A percentile compares a stretch with the other conserved stretches of the same genome.
Evolutionary conservation across 2,113 vertebrate species (phyloP).

Genomic region (Stercorarius parasiticus): DNA sequence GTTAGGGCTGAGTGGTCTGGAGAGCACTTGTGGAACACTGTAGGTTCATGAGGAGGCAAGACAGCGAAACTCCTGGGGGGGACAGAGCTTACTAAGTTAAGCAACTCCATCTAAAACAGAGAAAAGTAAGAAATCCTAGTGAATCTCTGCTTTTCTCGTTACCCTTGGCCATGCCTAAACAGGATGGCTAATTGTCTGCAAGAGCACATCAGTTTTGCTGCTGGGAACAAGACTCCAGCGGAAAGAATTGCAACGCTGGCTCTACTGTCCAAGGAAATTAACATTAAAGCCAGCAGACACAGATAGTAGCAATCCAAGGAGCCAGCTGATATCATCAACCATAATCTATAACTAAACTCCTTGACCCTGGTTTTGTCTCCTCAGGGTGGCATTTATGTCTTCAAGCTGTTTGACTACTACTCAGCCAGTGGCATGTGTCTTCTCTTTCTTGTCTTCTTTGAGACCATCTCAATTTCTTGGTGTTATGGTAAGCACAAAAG

Average conservation of each 20-base stretch:
- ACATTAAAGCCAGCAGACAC: neutral
- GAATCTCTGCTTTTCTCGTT: neutral
- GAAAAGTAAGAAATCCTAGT: neutral
- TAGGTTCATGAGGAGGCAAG: neutral
- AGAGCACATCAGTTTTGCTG: neutral
- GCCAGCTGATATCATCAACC: fast-evolving
- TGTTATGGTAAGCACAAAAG: slow-evolving; percentile 80
- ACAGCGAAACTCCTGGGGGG: neutral
- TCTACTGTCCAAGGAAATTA: neutral
- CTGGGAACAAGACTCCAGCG: neutral
- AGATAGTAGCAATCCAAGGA: neutral
- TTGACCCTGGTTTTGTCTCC: slow-evolving; percentile 38
- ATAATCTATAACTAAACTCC: neutral
- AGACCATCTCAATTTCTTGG: slow-evolving; percentile 91
- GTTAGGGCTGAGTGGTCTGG: neutral
- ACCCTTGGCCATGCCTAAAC: neutral
- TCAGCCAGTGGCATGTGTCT: slow-evolving; percentile 93
- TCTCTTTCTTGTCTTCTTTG: slow-evolving; percentile 91
- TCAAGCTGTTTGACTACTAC: slow-evolving; percentile 94
- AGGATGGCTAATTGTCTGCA: neutral
- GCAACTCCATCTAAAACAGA: neutral
- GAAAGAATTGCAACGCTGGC: neutral
- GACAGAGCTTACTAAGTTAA: neutral
- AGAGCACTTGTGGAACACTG: neutral
- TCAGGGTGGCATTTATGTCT: slow-evolving; percentile 89